Evolutionary conservation across 2,888 invertebrate genomes (phyloP).

Genomic region (Orchesellides sinensis): DNA sequence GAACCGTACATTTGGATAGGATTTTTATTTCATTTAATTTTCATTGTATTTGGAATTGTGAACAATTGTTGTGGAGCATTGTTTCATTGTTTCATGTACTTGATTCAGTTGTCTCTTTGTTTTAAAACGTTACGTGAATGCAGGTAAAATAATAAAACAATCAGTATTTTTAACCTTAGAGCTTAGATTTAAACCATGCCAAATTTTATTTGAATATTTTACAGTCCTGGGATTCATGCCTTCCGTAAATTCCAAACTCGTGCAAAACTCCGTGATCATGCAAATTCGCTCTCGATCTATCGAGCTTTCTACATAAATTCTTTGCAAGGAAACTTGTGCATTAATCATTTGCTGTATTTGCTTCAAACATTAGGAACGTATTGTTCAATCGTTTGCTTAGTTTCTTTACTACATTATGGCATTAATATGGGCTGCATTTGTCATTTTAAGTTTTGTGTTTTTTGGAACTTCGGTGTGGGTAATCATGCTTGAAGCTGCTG

Average conservation of each 20-base stretch:
- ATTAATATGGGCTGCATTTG: not conserved
- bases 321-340: slow-evolving; percentile 2
- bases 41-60: not conserved
- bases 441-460: not conserved
- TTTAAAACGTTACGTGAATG: slow-evolving; percentile 22
- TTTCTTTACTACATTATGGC: slow-evolving; percentile 5
- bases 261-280: not conserved
- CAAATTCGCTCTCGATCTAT: not conserved
- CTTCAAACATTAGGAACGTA: not conserved
- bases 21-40: not conserved
- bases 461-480: not conserved
- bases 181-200: not conserved
- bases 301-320: slow-evolving; percentile 10
- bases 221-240: not conserved
- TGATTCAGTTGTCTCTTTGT: slow-evolving; percentile 9
- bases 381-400: not conserved
- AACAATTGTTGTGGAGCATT: not conserved
- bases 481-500: slow-evolving; percentile 6
- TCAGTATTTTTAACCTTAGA: not conserved
- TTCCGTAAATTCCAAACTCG: slow-evolving; percentile 2
- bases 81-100: slow-evolving; percentile 19
- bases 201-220: not conserved
- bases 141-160: slow-evolving; percentile 14
- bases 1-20: not conserved
- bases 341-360: not conserved